Base-by-base conservation (phyloP, 2,113 vertebrate species). In the Grus americana region DNA sequence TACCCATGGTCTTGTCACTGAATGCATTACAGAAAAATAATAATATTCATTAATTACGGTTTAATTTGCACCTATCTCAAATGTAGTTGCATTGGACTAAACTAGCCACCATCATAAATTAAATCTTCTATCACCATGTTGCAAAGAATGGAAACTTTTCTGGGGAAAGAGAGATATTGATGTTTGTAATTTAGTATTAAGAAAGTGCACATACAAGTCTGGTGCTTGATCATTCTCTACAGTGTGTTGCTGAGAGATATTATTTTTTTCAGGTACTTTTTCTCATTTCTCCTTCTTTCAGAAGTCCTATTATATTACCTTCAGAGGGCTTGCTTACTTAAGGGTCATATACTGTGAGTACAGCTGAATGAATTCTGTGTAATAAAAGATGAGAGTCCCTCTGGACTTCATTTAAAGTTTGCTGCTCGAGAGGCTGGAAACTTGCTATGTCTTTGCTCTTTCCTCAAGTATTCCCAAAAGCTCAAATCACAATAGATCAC, bases 371-470 rank as follows among this genome's bases (percentile, higher is more conserved):
- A 61, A 82, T 80, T 76, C 59, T 26, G 6, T 79, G 54, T 72
- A 72, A 90, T 79, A 74, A 81, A 91, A 94, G 57, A 89, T 76
- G 79, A 93, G 92, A 80, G 40, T 68, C 65, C 40, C 86, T 86
- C 86, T 54, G 73, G 92, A 95, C 62, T 97, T 89, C 94, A 93
- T 94, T 97, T 96, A 94, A 88, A 92, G 91, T 96, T 97, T 93
- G 86, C 89, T 62, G 73, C 83, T 91, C 86, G 75, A 93, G 80
- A 87, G 86, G 19, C 70, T 95, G 80, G 78, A 84, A 92, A 87
- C 72, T 90, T 21, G 2, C 68, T 23, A 29, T 40, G 88, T 17
- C 55, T 94, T 79, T 46, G 34, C 84, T 94, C 80, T 83, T 96
- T 92, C 92, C 89, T 91, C 89, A 70, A 93, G 78, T 82, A 92